phyloP scores from a whole-genome alignment of 2,797 vertebrate genomes.

The Parambassis ranga region DNA sequence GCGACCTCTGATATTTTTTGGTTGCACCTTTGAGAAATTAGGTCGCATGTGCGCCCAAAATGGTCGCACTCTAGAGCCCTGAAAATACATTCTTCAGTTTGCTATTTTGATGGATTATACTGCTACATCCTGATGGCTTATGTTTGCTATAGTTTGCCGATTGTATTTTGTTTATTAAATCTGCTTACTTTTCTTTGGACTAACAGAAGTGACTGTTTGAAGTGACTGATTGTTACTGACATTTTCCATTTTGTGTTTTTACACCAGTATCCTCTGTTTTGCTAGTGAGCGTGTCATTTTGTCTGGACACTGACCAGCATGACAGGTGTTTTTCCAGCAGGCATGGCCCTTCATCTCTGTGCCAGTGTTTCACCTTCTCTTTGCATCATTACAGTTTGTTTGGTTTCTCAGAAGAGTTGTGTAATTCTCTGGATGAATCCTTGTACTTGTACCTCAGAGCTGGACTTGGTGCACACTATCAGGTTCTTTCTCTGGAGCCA shows the following conservation, averaged over 20 bases:
- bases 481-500: constrained; percentile 22
- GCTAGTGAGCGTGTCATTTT: background rate
- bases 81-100: too few relatives aligned
- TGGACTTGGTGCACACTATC: constrained; percentile 7
- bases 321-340: constrained; percentile 39
- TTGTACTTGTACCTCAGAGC: background rate
- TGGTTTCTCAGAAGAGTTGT: constrained; percentile 12
- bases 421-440: constrained; percentile 24
- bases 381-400: constrained; percentile 29
- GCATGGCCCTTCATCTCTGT: background rate
- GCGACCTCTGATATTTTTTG: too few relatives aligned
- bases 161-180: too few relatives aligned
- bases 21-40: too few relatives aligned
- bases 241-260: constrained; percentile 6
- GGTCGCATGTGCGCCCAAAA: too few relatives aligned
- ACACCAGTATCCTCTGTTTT: background rate
- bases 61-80: too few relatives aligned
- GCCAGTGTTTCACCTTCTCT: constrained; percentile 39
- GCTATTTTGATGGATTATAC: too few relatives aligned
- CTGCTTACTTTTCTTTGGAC: too few relatives aligned
- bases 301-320: constrained; percentile 27
- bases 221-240: background rate
- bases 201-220: too few relatives aligned
- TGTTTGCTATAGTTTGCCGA: too few relatives aligned
- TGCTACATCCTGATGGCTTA: too few relatives aligned